Evolutionary conservation across 2,888 invertebrate species (phyloP), one percentile per base, ranked within the genome.

Genomic region (Campopleginae sp.): DNA sequence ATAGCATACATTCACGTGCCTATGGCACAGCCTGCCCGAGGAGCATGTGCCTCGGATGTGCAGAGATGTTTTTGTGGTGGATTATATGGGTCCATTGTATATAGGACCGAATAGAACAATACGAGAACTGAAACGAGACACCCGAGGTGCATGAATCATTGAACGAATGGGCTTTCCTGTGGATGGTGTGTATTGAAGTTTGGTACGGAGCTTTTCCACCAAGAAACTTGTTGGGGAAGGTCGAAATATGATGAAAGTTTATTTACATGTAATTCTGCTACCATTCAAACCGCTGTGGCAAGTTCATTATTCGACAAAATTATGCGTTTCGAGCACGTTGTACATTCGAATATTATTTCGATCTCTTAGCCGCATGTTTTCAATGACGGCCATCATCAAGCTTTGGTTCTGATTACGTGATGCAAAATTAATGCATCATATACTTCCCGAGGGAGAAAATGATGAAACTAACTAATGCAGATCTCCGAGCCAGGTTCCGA

Each of bases 51-150:
- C 48, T 48, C 71, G 71, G 33, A 51, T 38, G 19, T 42, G 23
- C 14, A 42, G 51, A 33, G 51, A 71, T 71, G 71, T 71, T 31
- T 71, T 71, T 51, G 71, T 51, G 33, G 51, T 51, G 33, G 19
- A 33, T 23, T 51, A n/a, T 51, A 71, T 38, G 38, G 54, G 12
- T 12, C 54, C 54, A 54, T 54, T 51, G 38, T 48, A 48, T 33
- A 12, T 44, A 44, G 51, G 10, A 38, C 33, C 51, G n/a, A 51
- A n/a, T 51, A 51, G 71, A 71, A 71, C 71, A 71, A 71, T 71
- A 44, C 66, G 51, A 27, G 51, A 12, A 51, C 19, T 33, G 33
- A 31, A 71, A 51, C 71, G 71, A 31, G 31, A 51, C 51, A 71
- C 51, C 71, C 51, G 38, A n/a, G 71, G 31, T 12, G 33, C 38